Percentiles rank a stretch among this genome's conserved stretches.
These are phyloP conservation scores for Melitaea athalia DNA, from an alignment of 2,888 invertebrate genomes.

Conservation along the genomic window DNA sequence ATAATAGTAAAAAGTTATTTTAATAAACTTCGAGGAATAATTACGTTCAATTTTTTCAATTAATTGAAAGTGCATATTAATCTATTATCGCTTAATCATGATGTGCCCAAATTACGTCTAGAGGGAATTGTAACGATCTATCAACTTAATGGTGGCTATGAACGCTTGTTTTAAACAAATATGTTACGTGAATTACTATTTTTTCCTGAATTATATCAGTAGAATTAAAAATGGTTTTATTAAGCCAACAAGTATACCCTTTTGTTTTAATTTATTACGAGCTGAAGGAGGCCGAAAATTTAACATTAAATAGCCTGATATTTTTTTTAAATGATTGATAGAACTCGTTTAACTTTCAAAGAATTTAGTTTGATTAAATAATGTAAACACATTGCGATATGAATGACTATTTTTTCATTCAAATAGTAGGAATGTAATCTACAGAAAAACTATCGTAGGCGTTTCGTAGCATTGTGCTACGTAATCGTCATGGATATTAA, in stretches of 20 bases:
- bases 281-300: too few relatives aligned
- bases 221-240: not conserved
- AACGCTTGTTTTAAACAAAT: slow-evolving; percentile 35
- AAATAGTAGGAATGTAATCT: not conserved
- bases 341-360: not conserved
- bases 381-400: not conserved
- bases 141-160: slow-evolving; percentile 33
- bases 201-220: slow-evolving; percentile 4
- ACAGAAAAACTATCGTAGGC: not conserved
- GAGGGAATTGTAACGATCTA: slow-evolving; percentile 39
- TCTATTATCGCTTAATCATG: slow-evolving; percentile 39
- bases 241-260: not conserved
- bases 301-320: not conserved
- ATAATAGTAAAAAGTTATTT: not conserved
- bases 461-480: slow-evolving; percentile 2
- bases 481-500: not conserved
- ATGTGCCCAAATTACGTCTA: slow-evolving; percentile 36
- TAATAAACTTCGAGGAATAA: slow-evolving; percentile 3
- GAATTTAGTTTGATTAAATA: not conserved
- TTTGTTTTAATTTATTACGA: not conserved
- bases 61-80: slow-evolving; percentile 38
- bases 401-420: not conserved
- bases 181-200: slow-evolving; percentile 17
- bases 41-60: slow-evolving; percentile 16
- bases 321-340: not conserved